Evolutionary conservation across 2,113 vertebrate species (phyloP).

Genomic region (Tympanuchus pallidicinctus): DNA sequence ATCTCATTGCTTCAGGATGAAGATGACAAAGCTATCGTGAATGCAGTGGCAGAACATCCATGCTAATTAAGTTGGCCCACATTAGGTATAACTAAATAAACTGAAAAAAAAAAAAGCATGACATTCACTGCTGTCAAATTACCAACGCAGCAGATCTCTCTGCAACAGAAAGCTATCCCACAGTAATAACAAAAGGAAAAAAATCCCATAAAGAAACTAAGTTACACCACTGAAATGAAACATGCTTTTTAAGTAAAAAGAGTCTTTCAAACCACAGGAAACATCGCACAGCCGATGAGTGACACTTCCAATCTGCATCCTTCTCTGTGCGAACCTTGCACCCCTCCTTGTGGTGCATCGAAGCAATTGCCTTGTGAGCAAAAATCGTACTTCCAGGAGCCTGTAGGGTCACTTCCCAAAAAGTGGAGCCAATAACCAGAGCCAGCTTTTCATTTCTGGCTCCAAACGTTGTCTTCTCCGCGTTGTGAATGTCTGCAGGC

Average conservation of each 20-base stretch:
- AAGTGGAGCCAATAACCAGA: not conserved
- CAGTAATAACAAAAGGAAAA: not conserved
- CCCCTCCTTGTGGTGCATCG: slow-evolving; percentile 63
- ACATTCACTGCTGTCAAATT: not conserved
- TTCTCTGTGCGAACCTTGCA: slow-evolving; percentile 32
- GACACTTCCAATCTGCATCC: not conserved
- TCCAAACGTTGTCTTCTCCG: not conserved
- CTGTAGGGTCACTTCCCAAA: not conserved
- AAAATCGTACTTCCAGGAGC: not conserved
- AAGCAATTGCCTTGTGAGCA: not conserved
- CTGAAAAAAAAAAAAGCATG: not conserved
- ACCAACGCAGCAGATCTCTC: not conserved
- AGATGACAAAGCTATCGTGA: not conserved
- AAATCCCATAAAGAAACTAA: no score
- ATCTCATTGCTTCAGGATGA: not conserved
- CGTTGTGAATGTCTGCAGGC: not conserved
- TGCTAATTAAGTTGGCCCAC: not conserved
- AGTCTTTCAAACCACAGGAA: rapidly evolving
- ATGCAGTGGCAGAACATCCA: not conserved
- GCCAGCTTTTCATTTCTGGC: not conserved
- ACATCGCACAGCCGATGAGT: rapidly evolving
- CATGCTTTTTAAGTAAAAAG: not conserved
- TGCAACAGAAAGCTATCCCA: not conserved
- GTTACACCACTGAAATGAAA: not conserved
- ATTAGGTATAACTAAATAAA: not conserved